Evolutionary conservation across 2,888 invertebrate species (phyloP).

Genomic region (Cremastinae sp.): DNA sequence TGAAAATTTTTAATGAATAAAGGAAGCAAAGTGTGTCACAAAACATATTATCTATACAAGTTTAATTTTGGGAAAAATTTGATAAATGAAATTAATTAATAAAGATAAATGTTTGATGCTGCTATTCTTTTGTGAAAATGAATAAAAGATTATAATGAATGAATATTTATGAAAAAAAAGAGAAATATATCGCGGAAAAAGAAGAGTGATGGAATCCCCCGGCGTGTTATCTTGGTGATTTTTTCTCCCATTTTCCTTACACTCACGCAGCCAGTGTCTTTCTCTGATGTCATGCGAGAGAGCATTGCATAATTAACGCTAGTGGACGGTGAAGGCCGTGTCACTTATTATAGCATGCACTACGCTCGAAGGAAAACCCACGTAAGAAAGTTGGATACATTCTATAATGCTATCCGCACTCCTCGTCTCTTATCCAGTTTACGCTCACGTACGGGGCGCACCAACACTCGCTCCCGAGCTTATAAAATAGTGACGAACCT

Average conservation of each 20-base stretch:
- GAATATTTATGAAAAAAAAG: too few relatives aligned
- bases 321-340: conserved; percentile 74
- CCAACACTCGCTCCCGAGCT: background rate
- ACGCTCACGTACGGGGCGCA: background rate
- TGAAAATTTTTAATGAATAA: too few relatives aligned
- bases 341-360: conserved; percentile 66
- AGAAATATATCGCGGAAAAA: conserved; percentile 59
- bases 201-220: conserved; percentile 68
- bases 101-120: too few relatives aligned
- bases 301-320: conserved; percentile 75
- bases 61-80: too few relatives aligned
- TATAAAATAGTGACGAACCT: conserved; percentile 22
- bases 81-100: too few relatives aligned
- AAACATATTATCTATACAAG: too few relatives aligned
- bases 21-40: too few relatives aligned
- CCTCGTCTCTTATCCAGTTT: conserved; percentile 12
- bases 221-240: conserved; percentile 43
- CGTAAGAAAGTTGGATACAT: conserved; percentile 68
- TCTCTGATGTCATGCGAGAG: conserved; percentile 72
- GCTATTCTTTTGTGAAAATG: too few relatives aligned
- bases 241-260: conserved; percentile 34
- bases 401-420: conserved; percentile 29
- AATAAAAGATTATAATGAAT: too few relatives aligned
- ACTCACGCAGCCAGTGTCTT: conserved; percentile 37
- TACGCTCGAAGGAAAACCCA: conserved; percentile 71